Evolutionary conservation across 2,888 invertebrate genomes (phyloP), one percentile per base, ranked within the genome.

Genomic region (Clistopyga incitator): DNA sequence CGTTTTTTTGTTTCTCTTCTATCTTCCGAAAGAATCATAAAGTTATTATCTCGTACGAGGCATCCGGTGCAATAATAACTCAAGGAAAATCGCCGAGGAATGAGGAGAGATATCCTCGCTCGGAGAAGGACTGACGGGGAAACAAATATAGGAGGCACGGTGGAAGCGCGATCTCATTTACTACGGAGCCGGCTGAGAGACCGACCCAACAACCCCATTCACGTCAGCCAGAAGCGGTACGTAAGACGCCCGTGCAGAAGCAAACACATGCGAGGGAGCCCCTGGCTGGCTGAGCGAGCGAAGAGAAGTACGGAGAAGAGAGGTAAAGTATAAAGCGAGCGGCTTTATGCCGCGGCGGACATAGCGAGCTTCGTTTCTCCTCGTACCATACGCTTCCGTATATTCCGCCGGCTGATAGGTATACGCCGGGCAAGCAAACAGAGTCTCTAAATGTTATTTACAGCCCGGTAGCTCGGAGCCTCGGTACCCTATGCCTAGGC

Each of bases 371-470:
- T 38, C 59, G 59, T 4, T 4, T 29, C 29, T 29, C 4, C 75
- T 72, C 25, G 64, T 74, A 75, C 72, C 72, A 79, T 59, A 80
- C 70, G 25, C 34, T 77, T 82, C 67, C 80, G 74, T 82, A 84
- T 76, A 82, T 81, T 86, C 68, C 74, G 75, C 2, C 8, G 64
- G 72, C 82, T 88, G 87, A 89, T 88, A 38, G 64, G 64, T 38
- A 87, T 87, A 89, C 85, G 85, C 84, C 84, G 82, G 84, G 81
- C 85, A 81, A 81, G 83, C 87, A 89, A 90, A 88, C 85, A 88
- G 82, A 86, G 85, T 84, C 81, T 78, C 84, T 83, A 87, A 88
- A 88, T 84, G 88, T 88, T 90, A 90, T 88, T 90, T 90, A 90
- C 88, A 86, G 85, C 82, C 86, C 86, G 82, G 86, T 86, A 80